Base-by-base conservation (phyloP, 2,113 vertebrate species). In the Cyanocitta stelleri region DNA sequence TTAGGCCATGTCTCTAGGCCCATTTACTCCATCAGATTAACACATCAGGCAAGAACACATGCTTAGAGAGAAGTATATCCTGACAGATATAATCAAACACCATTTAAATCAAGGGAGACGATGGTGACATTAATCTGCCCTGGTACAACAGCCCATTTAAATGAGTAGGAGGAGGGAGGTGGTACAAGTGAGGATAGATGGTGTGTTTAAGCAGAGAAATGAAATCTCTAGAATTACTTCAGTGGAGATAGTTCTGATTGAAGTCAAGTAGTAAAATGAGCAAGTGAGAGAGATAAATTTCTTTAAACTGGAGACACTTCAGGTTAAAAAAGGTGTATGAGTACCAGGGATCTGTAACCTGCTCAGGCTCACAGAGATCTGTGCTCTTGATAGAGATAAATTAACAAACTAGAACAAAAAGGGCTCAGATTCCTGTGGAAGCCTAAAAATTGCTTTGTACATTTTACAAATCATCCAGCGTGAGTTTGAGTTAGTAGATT, bases 21-120 rank as follows among this genome's bases (percentile, higher is more conserved):
- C 93, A 94, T 96, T 97, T 96, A 87, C 93, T 91, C 91, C 89
- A 94, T 94, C 91, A 96, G 87, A 95, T 96, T 96, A 97, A 96
- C 94, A 96, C 69, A 82, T 94, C 62, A 58, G 81, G 94, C 91
- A 94, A 93, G 93, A 92, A 72, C 69, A 76, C 77, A 35, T 78
- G 89, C 86, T 96, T 90, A 85, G 80, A 35, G 88, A 90, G 93
- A 93, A 89, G 88, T 51, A 94, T 85, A 90, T 92, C 90, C 95
- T 96, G 95, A 90, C 95, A 93, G 95, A 93, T 92, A 84, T 92
- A 90, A 95, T 97, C 95, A 96, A 96, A 96, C 76, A 75, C 73
- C 16, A 5, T 92, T 96, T 96, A 96, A 96, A 96, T 96, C 92
- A 96, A 84, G 87, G 87, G 77, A 96, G 93, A 95, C 0, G 30